Base-by-base conservation (phyloP, 2,113 vertebrate genomes). In the Lepus americanus region DNA sequence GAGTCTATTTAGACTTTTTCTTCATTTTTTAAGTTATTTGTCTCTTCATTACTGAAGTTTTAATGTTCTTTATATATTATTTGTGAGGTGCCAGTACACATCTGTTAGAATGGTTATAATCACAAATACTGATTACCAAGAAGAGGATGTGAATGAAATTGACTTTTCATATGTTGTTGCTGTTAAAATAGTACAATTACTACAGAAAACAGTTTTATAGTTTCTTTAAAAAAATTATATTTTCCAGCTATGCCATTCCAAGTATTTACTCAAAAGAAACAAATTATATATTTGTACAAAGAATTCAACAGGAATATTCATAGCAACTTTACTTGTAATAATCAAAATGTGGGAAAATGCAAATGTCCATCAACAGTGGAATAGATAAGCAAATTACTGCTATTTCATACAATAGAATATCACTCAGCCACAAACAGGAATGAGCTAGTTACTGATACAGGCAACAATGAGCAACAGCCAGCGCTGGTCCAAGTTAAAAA, bases 171-270 rank as follows among this genome's bases (percentile, higher is more conserved):
- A 53, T 4, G n/a, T 4, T 93, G 29, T 70, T 93, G 23, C 20
- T 94, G 44, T 4, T 64, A 93, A 77, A 76, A 82, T 90, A 69
- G 17, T 89, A 89, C 10, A 91, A 13, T 3, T 29, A 64, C n/a
- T 82, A 72, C 51, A 80, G 22, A 66, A 94, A 92, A 59, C 20
- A 86, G 13, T 55, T 74, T 86, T 27, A 4, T 14, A 92, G 9
- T 84, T 69, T 95, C 51, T 92, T 92, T 64, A 95, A 89, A 64
- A 31, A 31, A 76, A 19, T 66, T 67, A 27, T 44, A 59, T 70
- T 17, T 88, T 33, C 20, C 20, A 92, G n/a, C 25, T 11, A 69
- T 59, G 66, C 23, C 20, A 27, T 27, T 72, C 16, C 20, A 36
- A 66, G 6, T n/a, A 80, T 94, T 84, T 84, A 27, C 19, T 3